Conservation (phyloP, 2,888 invertebrate genomes). For the Drosophila mimetica region DNA sequence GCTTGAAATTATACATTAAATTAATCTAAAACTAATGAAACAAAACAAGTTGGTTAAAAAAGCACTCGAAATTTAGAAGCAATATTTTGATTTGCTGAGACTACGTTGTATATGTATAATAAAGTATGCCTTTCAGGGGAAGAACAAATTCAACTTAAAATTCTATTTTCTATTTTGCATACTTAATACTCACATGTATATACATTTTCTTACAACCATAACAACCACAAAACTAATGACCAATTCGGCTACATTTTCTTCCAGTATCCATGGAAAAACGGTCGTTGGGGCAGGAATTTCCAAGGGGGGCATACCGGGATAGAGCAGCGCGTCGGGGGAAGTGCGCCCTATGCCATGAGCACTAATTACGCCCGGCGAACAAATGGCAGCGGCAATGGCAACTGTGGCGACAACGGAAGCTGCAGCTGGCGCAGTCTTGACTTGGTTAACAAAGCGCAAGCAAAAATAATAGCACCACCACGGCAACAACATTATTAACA, state of each 20-base stretch:
- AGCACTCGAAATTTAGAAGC: no score
- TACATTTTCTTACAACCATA: no score
- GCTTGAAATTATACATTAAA: no score
- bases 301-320: background rate
- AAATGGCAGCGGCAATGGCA: slow-evolving; percentile 47
- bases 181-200: background rate
- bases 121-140: no score
- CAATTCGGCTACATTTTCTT: background rate
- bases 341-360: slow-evolving; percentile 75
- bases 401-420: slow-evolving; percentile 74
- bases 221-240: background rate
- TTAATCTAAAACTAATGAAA: no score
- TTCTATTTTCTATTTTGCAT: background rate
- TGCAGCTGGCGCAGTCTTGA: slow-evolving; percentile 72
- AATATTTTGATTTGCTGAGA: no score
- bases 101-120: no score
- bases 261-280: slow-evolving; percentile 14
- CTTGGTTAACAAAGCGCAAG: slow-evolving; percentile 73
- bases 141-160: background rate
- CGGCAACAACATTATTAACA: slow-evolving; percentile 30
- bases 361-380: slow-evolving; percentile 71
- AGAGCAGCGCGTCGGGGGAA: slow-evolving; percentile 58
- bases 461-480: slow-evolving; percentile 42
- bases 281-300: slow-evolving; percentile 19
- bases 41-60: no score